Evolutionary conservation across 2,797 vertebrate species (phyloP).

Genomic region (Diceros bicornis): DNA sequence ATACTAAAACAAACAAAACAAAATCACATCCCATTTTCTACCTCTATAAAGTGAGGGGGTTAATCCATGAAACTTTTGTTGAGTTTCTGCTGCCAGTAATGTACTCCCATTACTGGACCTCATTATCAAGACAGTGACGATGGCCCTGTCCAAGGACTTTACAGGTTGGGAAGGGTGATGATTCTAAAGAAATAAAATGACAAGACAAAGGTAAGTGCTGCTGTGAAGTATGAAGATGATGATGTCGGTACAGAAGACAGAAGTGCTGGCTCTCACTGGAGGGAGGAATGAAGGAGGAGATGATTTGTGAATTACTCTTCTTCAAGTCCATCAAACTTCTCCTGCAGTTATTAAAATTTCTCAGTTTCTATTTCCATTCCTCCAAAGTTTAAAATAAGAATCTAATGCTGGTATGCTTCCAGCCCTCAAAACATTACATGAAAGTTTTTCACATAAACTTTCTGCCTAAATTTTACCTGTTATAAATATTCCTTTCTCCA

Average conservation of each 20-base stretch:
- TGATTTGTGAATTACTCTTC: neutral
- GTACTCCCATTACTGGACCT: neutral
- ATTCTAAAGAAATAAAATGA: neutral
- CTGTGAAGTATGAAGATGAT: neutral
- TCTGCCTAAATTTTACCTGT: neutral
- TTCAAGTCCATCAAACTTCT: neutral
- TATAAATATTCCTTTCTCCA: neutral
- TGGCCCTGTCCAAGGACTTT: neutral
- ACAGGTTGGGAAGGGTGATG: neutral
- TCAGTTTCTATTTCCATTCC: neutral
- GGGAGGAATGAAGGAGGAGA: neutral
- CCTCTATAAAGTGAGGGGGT: neutral
- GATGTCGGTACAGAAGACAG: too few relatives aligned
- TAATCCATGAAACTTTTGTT: neutral
- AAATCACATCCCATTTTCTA: neutral
- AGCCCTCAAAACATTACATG: neutral
- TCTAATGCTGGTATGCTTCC: neutral
- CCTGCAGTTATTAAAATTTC: neutral
- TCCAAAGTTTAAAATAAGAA: conserved; percentile 31
- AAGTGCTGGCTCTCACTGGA: neutral
- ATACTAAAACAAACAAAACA: neutral
- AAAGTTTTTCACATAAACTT: neutral
- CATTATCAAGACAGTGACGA: neutral
- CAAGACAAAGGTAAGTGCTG: neutral
- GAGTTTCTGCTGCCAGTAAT: neutral